phyloP scores from a whole-genome alignment of 2,797 vertebrate genomes.

The Microchirus variegatus region DNA sequence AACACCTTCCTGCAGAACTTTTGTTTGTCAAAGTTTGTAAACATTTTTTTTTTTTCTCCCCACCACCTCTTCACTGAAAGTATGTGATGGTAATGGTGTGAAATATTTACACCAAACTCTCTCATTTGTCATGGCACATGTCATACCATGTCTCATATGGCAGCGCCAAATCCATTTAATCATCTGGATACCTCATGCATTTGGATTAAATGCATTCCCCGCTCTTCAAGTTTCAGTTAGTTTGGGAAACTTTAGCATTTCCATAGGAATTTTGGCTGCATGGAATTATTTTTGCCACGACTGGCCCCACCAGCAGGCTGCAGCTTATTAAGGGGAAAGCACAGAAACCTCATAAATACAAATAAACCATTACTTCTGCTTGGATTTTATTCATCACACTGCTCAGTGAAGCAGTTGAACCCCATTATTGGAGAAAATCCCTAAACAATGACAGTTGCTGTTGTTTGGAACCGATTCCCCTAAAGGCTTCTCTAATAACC shows the following conservation, averaged over 20 bases:
- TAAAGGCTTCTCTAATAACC: conserved; percentile 1
- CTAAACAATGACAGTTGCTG: conserved; percentile 10
- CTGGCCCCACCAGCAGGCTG: neutral
- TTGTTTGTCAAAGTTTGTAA: neutral
- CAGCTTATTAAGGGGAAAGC: conserved; percentile 2
- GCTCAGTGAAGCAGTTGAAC: neutral
- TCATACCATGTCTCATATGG: conserved; percentile 4
- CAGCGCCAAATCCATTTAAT: neutral
- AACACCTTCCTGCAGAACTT: neutral
- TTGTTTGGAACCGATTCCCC: conserved; percentile 4
- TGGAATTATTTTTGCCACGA: neutral
- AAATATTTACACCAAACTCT: neutral
- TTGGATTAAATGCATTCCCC: neutral
- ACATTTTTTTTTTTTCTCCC: neutral
- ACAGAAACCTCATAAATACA: conserved; percentile 17
- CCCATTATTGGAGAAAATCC: neutral
- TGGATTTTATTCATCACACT: conserved; percentile 8
- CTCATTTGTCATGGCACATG: neutral
- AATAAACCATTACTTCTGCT: conserved; percentile 9
- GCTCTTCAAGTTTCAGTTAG: neutral
- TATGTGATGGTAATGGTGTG: neutral
- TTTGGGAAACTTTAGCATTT: neutral
- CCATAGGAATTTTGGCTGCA: conserved; percentile 1
- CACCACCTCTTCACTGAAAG: neutral
- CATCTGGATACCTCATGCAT: neutral